Conservation (phyloP, 2,888 invertebrate species). For the Drosophila merina region DNA sequence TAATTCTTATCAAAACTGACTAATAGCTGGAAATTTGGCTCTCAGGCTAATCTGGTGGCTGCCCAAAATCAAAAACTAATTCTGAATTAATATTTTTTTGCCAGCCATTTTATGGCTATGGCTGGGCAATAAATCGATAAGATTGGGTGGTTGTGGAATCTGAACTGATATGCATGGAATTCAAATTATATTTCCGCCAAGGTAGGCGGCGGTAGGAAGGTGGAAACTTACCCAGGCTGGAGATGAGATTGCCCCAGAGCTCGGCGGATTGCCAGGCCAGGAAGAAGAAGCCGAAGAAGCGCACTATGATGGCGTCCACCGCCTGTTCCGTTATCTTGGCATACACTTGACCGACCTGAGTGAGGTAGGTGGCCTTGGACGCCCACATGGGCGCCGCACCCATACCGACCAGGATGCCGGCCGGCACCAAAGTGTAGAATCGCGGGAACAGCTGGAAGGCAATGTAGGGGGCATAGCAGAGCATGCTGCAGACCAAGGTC, state of each 20-base stretch:
- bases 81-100: conserved; percentile 11
- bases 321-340: conserved; percentile 94
- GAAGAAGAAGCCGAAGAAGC: conserved; percentile 99
- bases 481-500: conserved; percentile 96
- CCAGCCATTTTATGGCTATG: not conserved
- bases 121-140: not conserved
- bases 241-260: conserved; percentile 97
- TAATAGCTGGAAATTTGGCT: not conserved
- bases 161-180: not conserved
- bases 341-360: conserved; percentile 95
- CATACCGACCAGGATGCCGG: conserved; percentile 96
- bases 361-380: conserved; percentile 98
- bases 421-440: conserved; percentile 96
- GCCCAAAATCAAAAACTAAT: conserved; percentile 18
- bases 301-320: conserved; percentile 95
- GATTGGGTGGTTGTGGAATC: not conserved
- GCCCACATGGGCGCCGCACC: conserved; percentile 99
- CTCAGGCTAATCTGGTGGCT: conserved; percentile 3
- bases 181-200: not conserved
- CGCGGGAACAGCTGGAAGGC: conserved; percentile 96
- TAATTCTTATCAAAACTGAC: not conserved
- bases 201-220: too few relatives aligned
- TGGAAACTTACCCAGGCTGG: conserved; percentile 87
- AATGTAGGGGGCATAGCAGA: conserved; percentile 97
- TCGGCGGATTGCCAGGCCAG: conserved; percentile 98